A percentile compares a stretch with the other conserved stretches of the same genome.
Conservation (phyloP, 2,113 vertebrate species). For the Callionymus lyra region DNA sequence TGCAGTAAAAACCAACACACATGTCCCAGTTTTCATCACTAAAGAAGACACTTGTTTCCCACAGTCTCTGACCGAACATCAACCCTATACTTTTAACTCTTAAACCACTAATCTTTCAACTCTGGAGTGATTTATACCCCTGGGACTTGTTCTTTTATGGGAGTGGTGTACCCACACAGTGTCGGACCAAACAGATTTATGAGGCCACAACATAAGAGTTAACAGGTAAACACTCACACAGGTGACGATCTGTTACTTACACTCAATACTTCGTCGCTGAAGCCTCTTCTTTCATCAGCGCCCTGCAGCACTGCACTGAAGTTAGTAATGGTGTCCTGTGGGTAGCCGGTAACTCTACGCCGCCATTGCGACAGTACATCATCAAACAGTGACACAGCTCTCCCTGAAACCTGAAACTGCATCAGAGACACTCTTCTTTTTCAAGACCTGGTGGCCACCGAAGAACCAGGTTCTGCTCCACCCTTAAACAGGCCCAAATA, state of each 20-base stretch:
- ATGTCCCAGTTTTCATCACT: too few relatives aligned
- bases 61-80: too few relatives aligned
- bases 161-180: too few relatives aligned
- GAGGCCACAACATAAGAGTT: too few relatives aligned
- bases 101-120: too few relatives aligned
- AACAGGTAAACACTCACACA: slow-evolving; percentile 4
- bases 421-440: slow-evolving; percentile 42
- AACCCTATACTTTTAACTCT: too few relatives aligned
- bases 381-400: slow-evolving; percentile 45
- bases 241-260: slow-evolving; percentile 8
- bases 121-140: too few relatives aligned
- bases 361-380: slow-evolving; percentile 23
- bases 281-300: slow-evolving; percentile 47
- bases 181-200: too few relatives aligned
- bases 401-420: slow-evolving; percentile 44
- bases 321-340: slow-evolving; percentile 50
- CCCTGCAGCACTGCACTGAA: slow-evolving; percentile 42
- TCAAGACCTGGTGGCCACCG: slow-evolving; percentile 25
- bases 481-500: slow-evolving; percentile 10
- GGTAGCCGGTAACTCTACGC: slow-evolving; percentile 52
- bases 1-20: too few relatives aligned
- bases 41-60: too few relatives aligned
- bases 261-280: slow-evolving; percentile 10
- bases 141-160: too few relatives aligned
- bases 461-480: slow-evolving; percentile 21